Conservation (phyloP, 30 jellyfish, hydroid and myxozoan genomes). For the Sanderia malayensis region DNA sequence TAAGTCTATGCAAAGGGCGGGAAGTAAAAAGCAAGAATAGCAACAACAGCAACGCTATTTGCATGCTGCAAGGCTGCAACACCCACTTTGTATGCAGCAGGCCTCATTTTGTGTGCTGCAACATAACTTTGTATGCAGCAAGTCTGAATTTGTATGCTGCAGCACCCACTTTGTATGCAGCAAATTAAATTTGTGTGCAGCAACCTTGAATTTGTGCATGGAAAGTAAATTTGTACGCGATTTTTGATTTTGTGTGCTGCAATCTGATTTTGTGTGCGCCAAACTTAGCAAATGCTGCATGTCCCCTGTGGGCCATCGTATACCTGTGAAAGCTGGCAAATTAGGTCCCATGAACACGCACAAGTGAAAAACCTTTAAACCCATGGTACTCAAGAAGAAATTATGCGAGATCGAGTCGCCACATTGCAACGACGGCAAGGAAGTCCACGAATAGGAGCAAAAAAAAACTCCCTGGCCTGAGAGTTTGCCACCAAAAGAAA, state of each 20-base stretch:
- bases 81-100: background rate
- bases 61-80: background rate
- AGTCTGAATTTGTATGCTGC: background rate
- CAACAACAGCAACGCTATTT: background rate
- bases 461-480: too few relatives aligned
- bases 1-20: too few relatives aligned
- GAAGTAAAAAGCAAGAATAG: background rate
- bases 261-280: background rate
- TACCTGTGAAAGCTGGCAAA: too few relatives aligned
- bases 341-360: too few relatives aligned
- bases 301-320: conserved; percentile 8
- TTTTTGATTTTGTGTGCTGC: background rate
- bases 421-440: too few relatives aligned
- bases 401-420: too few relatives aligned
- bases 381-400: too few relatives aligned
- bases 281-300: conserved; percentile 2
- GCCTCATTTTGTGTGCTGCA: background rate
- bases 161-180: background rate
- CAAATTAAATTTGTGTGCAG: background rate
- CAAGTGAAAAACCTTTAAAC: too few relatives aligned
- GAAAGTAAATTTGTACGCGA: background rate
- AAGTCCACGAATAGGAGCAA: too few relatives aligned
- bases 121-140: background rate
- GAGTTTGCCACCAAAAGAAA: too few relatives aligned
- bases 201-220: background rate